Base-by-base conservation (phyloP, 2,888 invertebrate species). In the Boloria selene region DNA sequence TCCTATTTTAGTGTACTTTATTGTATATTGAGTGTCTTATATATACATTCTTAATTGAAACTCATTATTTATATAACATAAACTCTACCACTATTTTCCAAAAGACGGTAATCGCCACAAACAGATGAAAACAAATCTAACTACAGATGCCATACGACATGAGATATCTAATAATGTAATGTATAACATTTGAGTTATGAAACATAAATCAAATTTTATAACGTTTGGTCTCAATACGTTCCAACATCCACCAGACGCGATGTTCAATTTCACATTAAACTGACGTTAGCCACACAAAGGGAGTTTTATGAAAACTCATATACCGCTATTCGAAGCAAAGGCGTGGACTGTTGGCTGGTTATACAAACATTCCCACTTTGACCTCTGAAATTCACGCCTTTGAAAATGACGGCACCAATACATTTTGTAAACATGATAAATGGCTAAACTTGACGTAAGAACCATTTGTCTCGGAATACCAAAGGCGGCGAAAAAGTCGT, bases 401-500 rank as follows among this genome's bases (percentile, higher is more conserved):
- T 61, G 53, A 61, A 68, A 65, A 56, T 62, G 59, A 61, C 56
- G 59, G 26, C 42, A 26, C 70, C 78, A 77, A 82, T 81, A 81
- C 79, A 80, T 81, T 78, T 77, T 67, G 73, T 67, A 75, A 76
- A 72, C 78, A 81, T 86, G 85, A 86, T 84, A 81, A 85, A 85
- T 83, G 73, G 78, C 78, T 77, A 76, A 79, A 78, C 78, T 79
- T 79, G 81, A 80, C 80, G 77, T 71, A 71, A 68, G 72, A 63
- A 77, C 80, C 84, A 82, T 86, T 86, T 85, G 84, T 86, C 84
- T 85, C 77, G 72, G 72, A 77, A 77, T 72, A 73, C 74, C 71
- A 72, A 77, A 75, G 71, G 72, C 69, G 67, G 71, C 74, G 79
- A 81, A 85, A 84, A 85, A 82, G 77, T 79, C 76, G 72, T 72